phyloP scores from a whole-genome alignment of 2,113 vertebrate genomes.

The Panthera leo region DNA sequence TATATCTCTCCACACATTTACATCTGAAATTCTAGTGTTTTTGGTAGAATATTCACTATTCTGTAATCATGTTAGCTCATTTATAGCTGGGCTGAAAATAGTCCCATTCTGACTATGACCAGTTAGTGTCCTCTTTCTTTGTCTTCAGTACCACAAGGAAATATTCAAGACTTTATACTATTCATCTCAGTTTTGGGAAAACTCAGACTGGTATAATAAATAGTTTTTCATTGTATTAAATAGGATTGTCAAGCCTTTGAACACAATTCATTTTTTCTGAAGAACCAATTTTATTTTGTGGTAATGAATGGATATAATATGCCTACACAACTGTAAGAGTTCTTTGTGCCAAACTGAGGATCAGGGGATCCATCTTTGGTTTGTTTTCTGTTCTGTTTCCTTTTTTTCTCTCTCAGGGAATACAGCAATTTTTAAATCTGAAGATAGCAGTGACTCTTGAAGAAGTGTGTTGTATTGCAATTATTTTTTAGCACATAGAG shows the following conservation, averaged over 20 bases:
- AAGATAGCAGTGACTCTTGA: conserved; percentile 42
- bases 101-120: not conserved
- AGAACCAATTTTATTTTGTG: conserved; percentile 72
- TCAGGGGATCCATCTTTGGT: conserved; percentile 52
- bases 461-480: conserved; percentile 60
- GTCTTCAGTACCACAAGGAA: not conserved
- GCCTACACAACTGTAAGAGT: conserved; percentile 47
- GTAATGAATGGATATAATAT: conserved; percentile 72
- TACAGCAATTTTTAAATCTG: conserved; percentile 66
- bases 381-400: not conserved
- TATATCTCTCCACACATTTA: not conserved
- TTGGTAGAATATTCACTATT: not conserved
- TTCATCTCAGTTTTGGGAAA: conserved; percentile 67
- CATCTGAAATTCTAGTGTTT: not conserved
- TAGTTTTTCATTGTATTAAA: conserved; percentile 73
- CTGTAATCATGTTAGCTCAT: not conserved
- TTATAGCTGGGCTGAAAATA: conserved; percentile 27
- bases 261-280: conserved; percentile 77
- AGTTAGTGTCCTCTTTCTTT: not conserved
- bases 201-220: conserved; percentile 52
- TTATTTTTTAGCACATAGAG: conserved; percentile 59
- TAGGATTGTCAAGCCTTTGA: conserved; percentile 70
- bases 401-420: conserved; percentile 57
- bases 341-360: conserved; percentile 69
- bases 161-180: conserved; percentile 33